Evolutionary conservation across 2,888 invertebrate species (phyloP).

Genomic region (Deladenus siricidicola): DNA sequence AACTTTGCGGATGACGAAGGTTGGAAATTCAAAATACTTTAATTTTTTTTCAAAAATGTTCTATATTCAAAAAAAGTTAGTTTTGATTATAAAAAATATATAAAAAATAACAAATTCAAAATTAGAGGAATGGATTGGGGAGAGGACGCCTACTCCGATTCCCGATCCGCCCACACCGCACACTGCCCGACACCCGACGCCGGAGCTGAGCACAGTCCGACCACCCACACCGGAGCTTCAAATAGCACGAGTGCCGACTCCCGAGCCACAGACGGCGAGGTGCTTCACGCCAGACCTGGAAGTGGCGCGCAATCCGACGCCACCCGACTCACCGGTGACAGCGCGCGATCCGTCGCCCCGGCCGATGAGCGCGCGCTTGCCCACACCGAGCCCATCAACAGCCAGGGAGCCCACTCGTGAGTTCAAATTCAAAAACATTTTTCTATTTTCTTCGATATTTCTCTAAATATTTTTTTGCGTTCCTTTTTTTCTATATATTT

Average conservation of each 20-base stretch:
- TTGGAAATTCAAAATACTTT: slow-evolving; percentile 9
- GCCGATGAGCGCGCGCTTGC: too few relatives aligned
- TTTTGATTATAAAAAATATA: not conserved
- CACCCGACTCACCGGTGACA: too few relatives aligned
- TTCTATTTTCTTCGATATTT: too few relatives aligned
- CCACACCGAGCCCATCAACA: not conserved
- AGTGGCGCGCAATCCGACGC: too few relatives aligned
- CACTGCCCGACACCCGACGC: slow-evolving; percentile 34
- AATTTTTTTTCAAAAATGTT: too few relatives aligned
- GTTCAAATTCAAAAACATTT: too few relatives aligned
- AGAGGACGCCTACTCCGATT: slow-evolving; percentile 9
- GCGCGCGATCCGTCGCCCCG: too few relatives aligned
- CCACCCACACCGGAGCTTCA: slow-evolving; percentile 33
- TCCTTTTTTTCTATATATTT: too few relatives aligned
- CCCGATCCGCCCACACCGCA: too few relatives aligned
- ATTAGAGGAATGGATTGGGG: not conserved
- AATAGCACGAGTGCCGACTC: slow-evolving; percentile 26
- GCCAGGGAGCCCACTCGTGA: slow-evolving; percentile 12
- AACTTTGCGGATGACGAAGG: slow-evolving; percentile 30
- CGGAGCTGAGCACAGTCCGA: slow-evolving; percentile 29
- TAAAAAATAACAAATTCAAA: not conserved
- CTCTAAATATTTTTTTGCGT: too few relatives aligned
- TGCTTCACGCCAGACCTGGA: slow-evolving; percentile 11
- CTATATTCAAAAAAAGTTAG: too few relatives aligned
- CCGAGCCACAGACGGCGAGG: slow-evolving; percentile 22